Evolutionary conservation across 2,888 invertebrate species (phyloP).

Genomic region (Clanis bilineata): DNA sequence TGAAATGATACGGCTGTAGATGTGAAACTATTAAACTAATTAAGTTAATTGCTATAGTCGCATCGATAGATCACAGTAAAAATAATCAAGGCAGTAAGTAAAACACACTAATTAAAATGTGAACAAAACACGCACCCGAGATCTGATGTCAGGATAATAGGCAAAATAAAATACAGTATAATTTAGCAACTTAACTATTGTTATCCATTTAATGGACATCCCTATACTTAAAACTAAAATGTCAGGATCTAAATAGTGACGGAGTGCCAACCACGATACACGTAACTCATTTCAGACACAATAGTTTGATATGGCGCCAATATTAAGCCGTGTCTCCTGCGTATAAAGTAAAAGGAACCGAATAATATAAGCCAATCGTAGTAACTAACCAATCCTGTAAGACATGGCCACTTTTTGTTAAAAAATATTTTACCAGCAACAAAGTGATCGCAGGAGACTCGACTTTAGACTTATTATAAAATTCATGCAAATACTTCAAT

Average conservation of each 20-base stretch:
- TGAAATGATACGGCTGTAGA: not conserved
- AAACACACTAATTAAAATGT: slow-evolving; percentile 6
- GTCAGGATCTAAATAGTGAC: slow-evolving; percentile 43
- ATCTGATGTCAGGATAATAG: slow-evolving; percentile 42
- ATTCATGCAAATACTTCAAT: not conserved
- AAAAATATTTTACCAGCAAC: not conserved
- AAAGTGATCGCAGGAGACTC: not conserved
- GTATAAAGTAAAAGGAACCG: not conserved
- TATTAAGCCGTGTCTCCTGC: slow-evolving; percentile 21
- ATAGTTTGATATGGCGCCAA: slow-evolving; percentile 46
- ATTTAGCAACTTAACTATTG: slow-evolving; percentile 56
- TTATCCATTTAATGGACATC: slow-evolving; percentile 67
- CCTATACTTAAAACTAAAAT: slow-evolving; percentile 48
- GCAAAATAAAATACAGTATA: slow-evolving; percentile 42
- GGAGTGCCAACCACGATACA: slow-evolving; percentile 42
- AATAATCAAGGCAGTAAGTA: slow-evolving; percentile 20
- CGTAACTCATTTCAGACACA: not conserved
- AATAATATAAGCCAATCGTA: not conserved
- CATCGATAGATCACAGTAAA: slow-evolving; percentile 38
- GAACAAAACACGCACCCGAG: slow-evolving; percentile 29
- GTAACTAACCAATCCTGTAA: not conserved
- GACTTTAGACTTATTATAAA: slow-evolving; percentile 18
- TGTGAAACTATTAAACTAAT: slow-evolving; percentile 2
- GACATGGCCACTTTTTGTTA: not conserved
- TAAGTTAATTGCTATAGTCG: slow-evolving; percentile 25